These are phyloP conservation scores for Archaeoteleia sp. DNA, from an alignment of 2,888 invertebrate genomes.

Conservation along the genomic window DNA sequence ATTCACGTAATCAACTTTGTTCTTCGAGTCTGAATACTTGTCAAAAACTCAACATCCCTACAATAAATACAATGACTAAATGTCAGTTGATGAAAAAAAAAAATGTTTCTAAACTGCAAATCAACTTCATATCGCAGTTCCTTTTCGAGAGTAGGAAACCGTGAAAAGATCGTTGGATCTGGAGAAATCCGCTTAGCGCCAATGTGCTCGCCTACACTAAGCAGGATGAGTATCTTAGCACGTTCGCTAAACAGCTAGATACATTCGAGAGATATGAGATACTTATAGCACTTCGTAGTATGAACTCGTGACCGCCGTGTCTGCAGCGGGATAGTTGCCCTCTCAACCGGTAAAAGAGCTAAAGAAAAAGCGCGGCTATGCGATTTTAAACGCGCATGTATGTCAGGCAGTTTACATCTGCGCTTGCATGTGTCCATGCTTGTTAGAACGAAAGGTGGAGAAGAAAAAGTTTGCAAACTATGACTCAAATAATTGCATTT, in stretches of 20 bases:
- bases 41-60: no score
- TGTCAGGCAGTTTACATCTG: constrained; percentile 15
- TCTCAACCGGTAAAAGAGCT: constrained; percentile 24
- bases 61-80: no score
- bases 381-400: constrained; percentile 1
- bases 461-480: constrained; percentile 6
- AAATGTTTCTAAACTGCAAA: constrained; percentile 19
- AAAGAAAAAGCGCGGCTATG: constrained; percentile 17
- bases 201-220: constrained; percentile 28
- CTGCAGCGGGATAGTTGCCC: constrained; percentile 51
- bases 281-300: constrained; percentile 62
- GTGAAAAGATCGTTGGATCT: constrained; percentile 11
- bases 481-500: constrained; percentile 19
- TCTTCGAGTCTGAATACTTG: no score
- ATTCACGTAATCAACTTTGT: no score
- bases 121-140: constrained; percentile 10
- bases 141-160: neutral
- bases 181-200: constrained; percentile 23
- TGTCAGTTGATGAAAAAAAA: no score
- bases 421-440: constrained; percentile 12
- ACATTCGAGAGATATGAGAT: constrained; percentile 62
- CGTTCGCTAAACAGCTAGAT: constrained; percentile 66
- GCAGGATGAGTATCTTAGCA: constrained; percentile 61
- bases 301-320: constrained; percentile 62
- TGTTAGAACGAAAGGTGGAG: constrained; percentile 16